Evolutionary conservation across 1,140 invertebrate species (phyloP), one percentile per base, ranked within the genome.

Genomic region (Drosophila paulistorum): DNA sequence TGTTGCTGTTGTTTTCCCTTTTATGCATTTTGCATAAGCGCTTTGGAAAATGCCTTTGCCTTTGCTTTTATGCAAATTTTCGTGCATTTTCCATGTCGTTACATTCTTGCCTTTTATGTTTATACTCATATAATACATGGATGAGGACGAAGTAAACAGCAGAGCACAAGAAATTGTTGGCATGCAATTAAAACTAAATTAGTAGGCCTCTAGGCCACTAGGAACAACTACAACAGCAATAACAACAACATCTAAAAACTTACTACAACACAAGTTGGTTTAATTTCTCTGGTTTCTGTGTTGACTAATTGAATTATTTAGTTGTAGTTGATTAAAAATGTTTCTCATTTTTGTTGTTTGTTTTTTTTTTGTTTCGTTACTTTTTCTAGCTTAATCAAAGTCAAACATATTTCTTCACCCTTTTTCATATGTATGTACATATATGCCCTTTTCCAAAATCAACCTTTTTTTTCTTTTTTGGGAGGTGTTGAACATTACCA

Each of bases 141-240:
- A 23, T 39, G 23, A 77, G 37, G 20, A 51, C 55, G 45, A 23
- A 3, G 45, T 1, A 23, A 20, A 30, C 23, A 14, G 45, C 14
- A 17, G 14, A 17, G 45, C 6, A 23, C 11, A 51, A 51, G 45
- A 51, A 51, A 51, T 51, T 51, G 17, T 26, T 77, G 76, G 76
- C 83, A 86, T 82, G 84, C 84, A 87, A 87, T 87, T 87, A 87
- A 87, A 87, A 84, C 84, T 89, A 81, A 87, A 87, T 87, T 87
- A 87, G 84, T 87, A 89, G 84, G 84, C 84, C 79, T 89, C 71
- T 78, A 65, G 83, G 77, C 83, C 71, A 67, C 45, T 58, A 23
- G 3, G 61, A 62, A 48, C 57, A 59, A 17, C 17, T 17, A 23
- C 23, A 26, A 26, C 23, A 26, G 23, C 23, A 23, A 51, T 20